Base-by-base conservation (phyloP, 2,888 invertebrate genomes). In the Trissoscelio sp. region DNA sequence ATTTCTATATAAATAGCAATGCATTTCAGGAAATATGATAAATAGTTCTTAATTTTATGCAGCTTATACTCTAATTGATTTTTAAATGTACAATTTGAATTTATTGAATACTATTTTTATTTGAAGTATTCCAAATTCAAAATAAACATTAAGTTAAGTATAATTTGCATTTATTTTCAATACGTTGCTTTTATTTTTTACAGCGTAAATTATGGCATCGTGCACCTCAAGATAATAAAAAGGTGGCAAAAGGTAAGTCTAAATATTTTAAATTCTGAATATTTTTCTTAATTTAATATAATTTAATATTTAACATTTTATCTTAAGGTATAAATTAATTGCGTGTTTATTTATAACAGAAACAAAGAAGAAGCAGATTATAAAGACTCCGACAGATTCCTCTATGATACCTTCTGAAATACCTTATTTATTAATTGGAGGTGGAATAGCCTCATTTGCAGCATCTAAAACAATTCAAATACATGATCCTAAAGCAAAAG, bases 391-490 rank as follows among this genome's bases (percentile, higher is more conserved):
- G 11, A 83, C 88, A 39, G 87, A 84, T 60, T 94, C 94, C 6
- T 90, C 87, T 0, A 92, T 92, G 79, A 93, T 97, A 88, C 98
- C 98, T 3, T 91, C 92, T 79, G 93, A 94, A 91, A 95, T 97
- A 83, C 95, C 96, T 64, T 98, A 96, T 92, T 92, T 98, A 85
- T 92, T 98, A 83, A 95, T 98, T 88, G 98, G 98, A 66, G 98
- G 96, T 82, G 98, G 98, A 78, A 97, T 98, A 12, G 97, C 98
- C 28, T 95, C 97, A 28, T 97, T 98, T 92, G 95, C 98, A 60
- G 98, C 98, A 87, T 97, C 97, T 93, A 94, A 97, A 85, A 96
- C 98, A 42, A 97, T 99, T 85, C 97, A 98, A 92, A 95, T 97
- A 7, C 93, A 94, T 85, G 96, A 96, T 89, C 95, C 97, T 37